Conservation (phyloP, 1,140 invertebrate genomes). For the Lucilia cuprina region DNA sequence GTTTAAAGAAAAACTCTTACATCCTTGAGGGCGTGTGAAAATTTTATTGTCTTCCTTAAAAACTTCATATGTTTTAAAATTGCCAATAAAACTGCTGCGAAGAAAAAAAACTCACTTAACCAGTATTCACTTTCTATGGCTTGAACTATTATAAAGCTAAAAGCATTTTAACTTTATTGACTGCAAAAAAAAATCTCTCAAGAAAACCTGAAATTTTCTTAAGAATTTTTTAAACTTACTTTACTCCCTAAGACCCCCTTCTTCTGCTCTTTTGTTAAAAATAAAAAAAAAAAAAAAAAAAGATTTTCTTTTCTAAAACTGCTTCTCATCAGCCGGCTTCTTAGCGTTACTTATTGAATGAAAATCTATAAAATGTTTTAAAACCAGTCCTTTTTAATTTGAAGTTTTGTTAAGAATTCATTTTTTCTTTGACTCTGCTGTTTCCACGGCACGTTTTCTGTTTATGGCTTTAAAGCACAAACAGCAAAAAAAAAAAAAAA, state of each 20-base stretch:
- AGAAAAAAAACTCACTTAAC: constrained; percentile 27
- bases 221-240: background rate
- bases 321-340: background rate
- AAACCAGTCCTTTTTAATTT: constrained; percentile 20
- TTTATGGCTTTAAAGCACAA: background rate
- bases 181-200: background rate
- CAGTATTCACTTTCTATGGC: constrained; percentile 34
- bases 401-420: background rate
- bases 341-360: background rate
- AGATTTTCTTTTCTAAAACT: background rate
- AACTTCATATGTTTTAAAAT: background rate
- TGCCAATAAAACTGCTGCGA: background rate
- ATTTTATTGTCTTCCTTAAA: background rate
- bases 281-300: background rate
- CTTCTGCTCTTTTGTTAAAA: too few species aligned
- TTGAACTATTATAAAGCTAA: background rate
- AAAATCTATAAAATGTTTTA: constrained; percentile 2
- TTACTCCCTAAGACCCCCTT: background rate
- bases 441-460: constrained; percentile 21
- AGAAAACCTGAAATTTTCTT: constrained; percentile 32
- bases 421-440: too few species aligned
- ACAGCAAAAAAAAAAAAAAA: background rate
- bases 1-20: background rate
- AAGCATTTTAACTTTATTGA: constrained; percentile 27
- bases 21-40: constrained; percentile 33